Conservation (phyloP, 2,113 vertebrate species). For the Peucedramus taeniatus region DNA sequence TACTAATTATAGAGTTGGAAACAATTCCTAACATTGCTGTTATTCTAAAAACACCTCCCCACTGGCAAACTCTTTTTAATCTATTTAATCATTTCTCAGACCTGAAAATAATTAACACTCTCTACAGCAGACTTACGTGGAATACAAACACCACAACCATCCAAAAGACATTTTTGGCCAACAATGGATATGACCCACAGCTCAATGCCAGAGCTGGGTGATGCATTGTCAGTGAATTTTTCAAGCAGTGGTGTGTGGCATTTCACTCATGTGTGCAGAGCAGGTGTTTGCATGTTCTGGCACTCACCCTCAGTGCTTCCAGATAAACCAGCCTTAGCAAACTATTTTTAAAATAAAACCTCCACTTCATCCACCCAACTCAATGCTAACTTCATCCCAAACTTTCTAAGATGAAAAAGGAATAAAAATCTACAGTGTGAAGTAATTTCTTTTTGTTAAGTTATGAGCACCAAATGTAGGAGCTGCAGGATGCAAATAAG, state of each 20-base stretch:
- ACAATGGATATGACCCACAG: background rate
- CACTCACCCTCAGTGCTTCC: background rate
- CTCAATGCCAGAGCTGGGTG: accelerated
- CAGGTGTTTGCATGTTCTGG: background rate
- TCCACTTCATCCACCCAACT: background rate
- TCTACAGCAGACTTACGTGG: background rate
- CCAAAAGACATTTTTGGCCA: background rate
- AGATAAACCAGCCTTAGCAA: background rate
- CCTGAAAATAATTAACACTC: background rate
- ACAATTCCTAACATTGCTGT: background rate
- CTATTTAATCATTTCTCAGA: background rate
- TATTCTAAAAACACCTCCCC: background rate
- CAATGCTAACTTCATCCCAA: background rate
- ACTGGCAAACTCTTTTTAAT: background rate
- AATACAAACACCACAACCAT: background rate
- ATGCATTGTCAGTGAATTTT: background rate
- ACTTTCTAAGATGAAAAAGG: background rate
- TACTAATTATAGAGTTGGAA: background rate
- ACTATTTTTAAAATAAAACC: background rate
- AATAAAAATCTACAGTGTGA: background rate
- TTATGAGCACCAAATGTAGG: background rate
- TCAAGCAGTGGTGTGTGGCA: background rate
- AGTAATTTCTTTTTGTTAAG: background rate
- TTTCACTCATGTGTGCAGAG: background rate
- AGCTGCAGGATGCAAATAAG: background rate